Evolutionary conservation across 2,113 vertebrate species (phyloP), one percentile per base, ranked within the genome.

Genomic region (Cichladusa arquata): DNA sequence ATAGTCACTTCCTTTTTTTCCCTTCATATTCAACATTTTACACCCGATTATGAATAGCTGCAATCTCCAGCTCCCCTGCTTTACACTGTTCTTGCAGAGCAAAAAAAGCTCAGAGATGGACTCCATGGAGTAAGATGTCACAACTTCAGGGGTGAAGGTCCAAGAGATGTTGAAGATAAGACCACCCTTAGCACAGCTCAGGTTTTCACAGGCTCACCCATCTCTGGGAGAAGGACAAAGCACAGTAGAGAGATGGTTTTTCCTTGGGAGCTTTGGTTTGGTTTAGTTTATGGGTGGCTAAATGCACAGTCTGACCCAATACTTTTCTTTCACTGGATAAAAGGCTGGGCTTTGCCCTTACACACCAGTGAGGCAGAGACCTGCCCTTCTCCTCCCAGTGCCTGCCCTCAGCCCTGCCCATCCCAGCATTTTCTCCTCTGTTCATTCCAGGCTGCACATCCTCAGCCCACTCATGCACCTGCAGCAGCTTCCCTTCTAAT

Each of bases 171-270:
- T 81, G 57, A 85, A 51, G 53, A 18, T 36, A 47, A 67, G 44
- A 42, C 36, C 24, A 76, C 15, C 14, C 60, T 72, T 85, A 62
- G 6, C 12, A 29, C 22, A 77, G 31, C 17, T 44, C 53, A 57
- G 29, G 9, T 53, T 85, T 92, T 66, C 38, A 79, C 25, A 80
- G 48, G 22, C 31, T 85, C 50, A 29, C 50, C 9, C n/a, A 47
- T 10, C n/a, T 82, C 70, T 42, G 50, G 69, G 18, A 6, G 15
- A 48, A 28, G 26, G 16, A 72, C 31, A 24, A 54, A 85, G 31
- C 31, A 38, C 31, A 38, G 8, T 0, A 40, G 6, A 51, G 20
- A 47, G 10, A 38, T 23, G 1, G 1, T 67, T 76, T 56, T 33
- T 8, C 26, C 36, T 45, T 44, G 23, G 6, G 44, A 88, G 11